Evolutionary conservation across 1,140 invertebrate genomes (phyloP).

Genomic region (Drosophila setifemur): DNA sequence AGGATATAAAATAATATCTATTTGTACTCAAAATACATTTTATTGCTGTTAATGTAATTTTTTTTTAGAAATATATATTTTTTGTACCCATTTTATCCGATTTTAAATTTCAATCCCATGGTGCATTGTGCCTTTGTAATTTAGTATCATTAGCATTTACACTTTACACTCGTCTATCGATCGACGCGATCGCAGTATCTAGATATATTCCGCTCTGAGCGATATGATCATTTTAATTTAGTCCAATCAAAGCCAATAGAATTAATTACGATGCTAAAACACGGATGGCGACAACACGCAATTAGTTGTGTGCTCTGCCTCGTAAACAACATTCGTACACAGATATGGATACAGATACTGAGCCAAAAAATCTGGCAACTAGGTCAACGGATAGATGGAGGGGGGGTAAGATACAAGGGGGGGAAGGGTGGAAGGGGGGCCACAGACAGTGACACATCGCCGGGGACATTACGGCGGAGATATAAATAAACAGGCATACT

Average conservation of each 20-base stretch:
- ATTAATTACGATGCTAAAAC: conserved; percentile 66
- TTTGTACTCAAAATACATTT: too few relatives aligned
- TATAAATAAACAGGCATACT: conserved; percentile 64
- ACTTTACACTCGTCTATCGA: conserved; percentile 33
- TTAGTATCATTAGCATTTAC: conserved; percentile 45
- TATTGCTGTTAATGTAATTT: too few relatives aligned
- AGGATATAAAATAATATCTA: too few relatives aligned
- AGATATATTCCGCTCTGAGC: conserved; percentile 6
- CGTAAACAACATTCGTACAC: conserved; percentile 50
- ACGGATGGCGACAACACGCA: conserved; percentile 54
- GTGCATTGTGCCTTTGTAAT: neutral
- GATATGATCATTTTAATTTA: conserved; percentile 64
- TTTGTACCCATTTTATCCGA: neutral
- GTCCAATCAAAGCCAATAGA: conserved; percentile 73
- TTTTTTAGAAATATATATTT: neutral
- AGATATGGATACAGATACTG: conserved; percentile 6
- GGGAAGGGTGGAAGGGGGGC: conserved; percentile 6
- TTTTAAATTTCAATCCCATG: too few relatives aligned
- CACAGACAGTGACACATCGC: conserved; percentile 59
- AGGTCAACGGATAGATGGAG: conserved; percentile 45
- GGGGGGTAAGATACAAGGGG: conserved; percentile 13
- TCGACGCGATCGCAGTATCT: conserved; percentile 34
- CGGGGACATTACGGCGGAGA: conserved; percentile 55
- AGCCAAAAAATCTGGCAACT: conserved; percentile 53
- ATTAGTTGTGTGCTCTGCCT: conserved; percentile 64